Evolutionary conservation across 2,797 vertebrate species (phyloP).

Genomic region (Pseudochirops cupreus): DNA sequence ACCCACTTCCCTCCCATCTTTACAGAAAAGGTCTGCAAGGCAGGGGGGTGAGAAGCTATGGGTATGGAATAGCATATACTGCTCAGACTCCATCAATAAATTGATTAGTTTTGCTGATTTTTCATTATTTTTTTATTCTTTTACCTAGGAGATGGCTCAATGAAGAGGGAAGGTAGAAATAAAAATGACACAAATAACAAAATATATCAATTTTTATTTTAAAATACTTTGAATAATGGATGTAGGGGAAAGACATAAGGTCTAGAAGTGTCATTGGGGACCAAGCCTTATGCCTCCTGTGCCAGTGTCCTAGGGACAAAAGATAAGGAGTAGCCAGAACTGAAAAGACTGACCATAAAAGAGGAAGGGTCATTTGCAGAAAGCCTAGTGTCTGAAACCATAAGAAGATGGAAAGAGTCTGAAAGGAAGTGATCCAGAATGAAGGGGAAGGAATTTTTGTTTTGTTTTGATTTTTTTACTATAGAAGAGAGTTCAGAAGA

Average conservation of each 20-base stretch:
- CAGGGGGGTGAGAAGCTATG: background rate
- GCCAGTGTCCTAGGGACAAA: background rate
- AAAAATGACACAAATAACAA: background rate
- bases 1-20: background rate
- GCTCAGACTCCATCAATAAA: background rate
- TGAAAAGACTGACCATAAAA: background rate
- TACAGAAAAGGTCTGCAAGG: background rate
- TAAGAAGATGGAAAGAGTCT: background rate
- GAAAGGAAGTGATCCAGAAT: background rate
- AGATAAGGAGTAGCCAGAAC: background rate
- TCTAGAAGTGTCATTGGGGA: background rate
- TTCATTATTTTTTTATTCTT: background rate
- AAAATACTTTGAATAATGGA: background rate
- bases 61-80: background rate
- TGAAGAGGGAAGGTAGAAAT: background rate
- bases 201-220: background rate
- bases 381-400: background rate
- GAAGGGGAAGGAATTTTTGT: background rate
- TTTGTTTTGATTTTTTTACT: background rate
- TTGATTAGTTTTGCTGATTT: background rate
- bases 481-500: background rate
- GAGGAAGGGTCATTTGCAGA: background rate
- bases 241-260: background rate
- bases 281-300: background rate
- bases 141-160: background rate